phyloP scores from a whole-genome alignment of 2,888 invertebrate genomes.

The Acleris sparsana region DNA sequence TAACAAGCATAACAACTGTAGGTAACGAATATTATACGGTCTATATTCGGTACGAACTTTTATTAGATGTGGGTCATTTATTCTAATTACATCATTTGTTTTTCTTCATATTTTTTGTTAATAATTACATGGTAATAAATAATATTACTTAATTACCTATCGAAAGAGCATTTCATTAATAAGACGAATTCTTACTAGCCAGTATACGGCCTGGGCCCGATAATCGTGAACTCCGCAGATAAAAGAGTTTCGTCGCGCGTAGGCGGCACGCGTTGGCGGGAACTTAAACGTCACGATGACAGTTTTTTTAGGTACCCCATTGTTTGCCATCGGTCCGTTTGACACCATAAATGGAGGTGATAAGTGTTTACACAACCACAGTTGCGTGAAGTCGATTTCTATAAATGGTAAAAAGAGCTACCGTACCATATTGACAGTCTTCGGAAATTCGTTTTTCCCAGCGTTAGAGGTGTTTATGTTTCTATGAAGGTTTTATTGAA shows the following conservation, averaged over 20 bases:
- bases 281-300: constrained; percentile 58
- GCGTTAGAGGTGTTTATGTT: neutral
- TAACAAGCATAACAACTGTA: too few species aligned
- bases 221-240: constrained; percentile 26
- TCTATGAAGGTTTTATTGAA: constrained; percentile 9
- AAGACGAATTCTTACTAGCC: too few species aligned
- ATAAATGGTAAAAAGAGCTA: constrained; percentile 38
- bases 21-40: too few species aligned
- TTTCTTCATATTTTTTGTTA: too few species aligned
- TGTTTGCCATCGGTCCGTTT: constrained; percentile 46
- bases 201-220: too few species aligned
- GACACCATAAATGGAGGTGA: constrained; percentile 46
- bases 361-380: constrained; percentile 48
- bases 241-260: constrained; percentile 36
- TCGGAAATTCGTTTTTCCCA: constrained; percentile 21
- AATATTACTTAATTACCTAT: too few species aligned
- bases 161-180: too few species aligned
- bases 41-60: too few species aligned
- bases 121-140: too few species aligned
- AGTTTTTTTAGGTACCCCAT: constrained; percentile 43
- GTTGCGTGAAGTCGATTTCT: constrained; percentile 39
- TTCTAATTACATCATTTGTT: too few species aligned
- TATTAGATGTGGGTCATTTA: too few species aligned
- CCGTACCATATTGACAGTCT: constrained; percentile 28
- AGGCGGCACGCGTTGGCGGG: constrained; percentile 45